Percentiles rank a stretch among this genome's conserved stretches.
These are phyloP conservation scores for Bombyx huttoni DNA, from an alignment of 2,888 invertebrate species.

Conservation along the genomic window DNA sequence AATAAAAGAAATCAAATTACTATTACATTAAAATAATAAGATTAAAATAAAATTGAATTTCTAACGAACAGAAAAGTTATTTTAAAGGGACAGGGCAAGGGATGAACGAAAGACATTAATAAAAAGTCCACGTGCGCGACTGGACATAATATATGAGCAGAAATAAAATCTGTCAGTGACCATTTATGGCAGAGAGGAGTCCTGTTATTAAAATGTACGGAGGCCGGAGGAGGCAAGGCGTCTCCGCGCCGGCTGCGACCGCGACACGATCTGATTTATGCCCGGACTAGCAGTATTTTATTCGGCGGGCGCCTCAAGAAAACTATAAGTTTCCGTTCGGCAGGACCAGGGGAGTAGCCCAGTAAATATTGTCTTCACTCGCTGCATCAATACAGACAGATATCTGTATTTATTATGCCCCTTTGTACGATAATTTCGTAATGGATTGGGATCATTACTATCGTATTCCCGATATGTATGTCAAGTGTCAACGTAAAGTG, in stretches of 20 bases:
- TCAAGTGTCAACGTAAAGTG: background rate
- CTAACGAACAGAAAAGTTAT: background rate
- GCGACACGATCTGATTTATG: slow-evolving; percentile 66
- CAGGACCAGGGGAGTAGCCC: slow-evolving; percentile 64
- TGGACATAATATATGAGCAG: slow-evolving; percentile 54
- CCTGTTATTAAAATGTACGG: slow-evolving; percentile 69
- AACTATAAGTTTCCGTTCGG: slow-evolving; percentile 72
- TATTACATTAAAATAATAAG: background rate
- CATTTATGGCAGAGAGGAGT: slow-evolving; percentile 54
- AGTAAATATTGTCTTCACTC: slow-evolving; percentile 69
- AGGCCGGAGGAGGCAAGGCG: slow-evolving; percentile 28
- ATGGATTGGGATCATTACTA: slow-evolving; percentile 51
- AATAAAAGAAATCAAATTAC: background rate
- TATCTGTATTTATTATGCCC: slow-evolving; percentile 64
- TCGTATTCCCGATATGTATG: background rate
- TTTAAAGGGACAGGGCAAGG: background rate
- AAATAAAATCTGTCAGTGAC: slow-evolving; percentile 67
- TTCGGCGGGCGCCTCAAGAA: slow-evolving; percentile 70
- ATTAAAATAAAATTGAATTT: background rate
- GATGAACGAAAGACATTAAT: slow-evolving; percentile 24
- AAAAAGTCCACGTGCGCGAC: slow-evolving; percentile 44
- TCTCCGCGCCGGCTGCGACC: slow-evolving; percentile 57
- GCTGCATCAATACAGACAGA: slow-evolving; percentile 62
- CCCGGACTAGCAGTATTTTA: slow-evolving; percentile 67
- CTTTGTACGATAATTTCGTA: slow-evolving; percentile 62